Evolutionary conservation across 2,113 vertebrate species (phyloP).

Genomic region (Calonectris borealis): DNA sequence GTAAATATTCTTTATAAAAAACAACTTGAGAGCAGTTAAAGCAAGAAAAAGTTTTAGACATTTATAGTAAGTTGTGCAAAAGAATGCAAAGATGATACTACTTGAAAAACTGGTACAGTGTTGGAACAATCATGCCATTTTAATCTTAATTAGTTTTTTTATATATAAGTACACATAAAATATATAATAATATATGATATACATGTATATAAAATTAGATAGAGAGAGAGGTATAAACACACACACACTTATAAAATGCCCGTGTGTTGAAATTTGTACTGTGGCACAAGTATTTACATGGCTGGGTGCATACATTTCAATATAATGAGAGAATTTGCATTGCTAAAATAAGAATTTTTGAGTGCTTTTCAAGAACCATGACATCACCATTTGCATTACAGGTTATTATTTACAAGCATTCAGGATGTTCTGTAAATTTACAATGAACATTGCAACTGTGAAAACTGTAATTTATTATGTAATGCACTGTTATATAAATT

Average conservation of each 20-base stretch:
- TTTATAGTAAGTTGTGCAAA: not conserved
- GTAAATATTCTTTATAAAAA: not conserved
- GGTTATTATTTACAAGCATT: conserved; percentile 38
- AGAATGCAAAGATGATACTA: not conserved
- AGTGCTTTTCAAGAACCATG: conserved; percentile 33
- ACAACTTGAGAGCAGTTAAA: not conserved
- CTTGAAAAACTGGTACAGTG: not conserved
- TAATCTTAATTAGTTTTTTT: not conserved
- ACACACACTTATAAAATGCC: not conserved
- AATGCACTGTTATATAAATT: conserved; percentile 20
- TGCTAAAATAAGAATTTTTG: conserved; percentile 38
- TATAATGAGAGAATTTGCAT: conserved; percentile 24
- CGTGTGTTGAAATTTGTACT: not conserved
- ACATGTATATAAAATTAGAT: not conserved
- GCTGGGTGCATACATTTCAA: conserved; percentile 17
- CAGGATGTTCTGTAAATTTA: not conserved
- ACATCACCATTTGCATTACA: conserved; percentile 35
- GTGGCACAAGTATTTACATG: not conserved
- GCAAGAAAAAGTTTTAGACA: not conserved
- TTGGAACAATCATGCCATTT: not conserved
- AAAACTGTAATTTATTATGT: conserved; percentile 27
- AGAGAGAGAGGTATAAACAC: not conserved
- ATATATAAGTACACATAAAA: not conserved
- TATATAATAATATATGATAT: not conserved
- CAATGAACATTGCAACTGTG: not conserved